A percentile compares a stretch with the other conserved stretches of the same genome.
Evolutionary conservation across 2,113 vertebrate genomes (phyloP).

Genomic region (Anoura caudifer): DNA sequence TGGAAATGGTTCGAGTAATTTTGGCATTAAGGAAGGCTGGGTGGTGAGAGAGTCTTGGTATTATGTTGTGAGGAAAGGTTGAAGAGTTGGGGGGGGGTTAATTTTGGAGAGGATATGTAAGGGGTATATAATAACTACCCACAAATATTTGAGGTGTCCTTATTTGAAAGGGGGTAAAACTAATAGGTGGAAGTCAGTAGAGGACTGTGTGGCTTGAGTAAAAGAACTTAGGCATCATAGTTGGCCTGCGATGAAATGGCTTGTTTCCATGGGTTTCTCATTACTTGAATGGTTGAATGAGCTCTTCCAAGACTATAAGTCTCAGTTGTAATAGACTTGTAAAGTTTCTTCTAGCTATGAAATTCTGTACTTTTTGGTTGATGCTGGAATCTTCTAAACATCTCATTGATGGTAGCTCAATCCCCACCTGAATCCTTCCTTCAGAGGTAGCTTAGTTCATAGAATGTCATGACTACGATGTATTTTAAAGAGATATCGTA

Average conservation of each 20-base stretch:
- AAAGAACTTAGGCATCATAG: background rate
- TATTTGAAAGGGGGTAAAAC: background rate
- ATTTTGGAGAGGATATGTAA: slow-evolving; percentile 8
- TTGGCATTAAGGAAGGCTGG: background rate
- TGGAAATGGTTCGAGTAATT: background rate
- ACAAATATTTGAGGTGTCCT: background rate
- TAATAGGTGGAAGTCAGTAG: background rate
- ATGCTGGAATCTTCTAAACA: background rate
- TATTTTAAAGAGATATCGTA: slow-evolving; percentile 21
- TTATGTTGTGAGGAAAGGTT: background rate
- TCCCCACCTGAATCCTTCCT: background rate
- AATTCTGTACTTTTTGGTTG: slow-evolving; percentile 24
- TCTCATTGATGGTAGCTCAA: background rate
- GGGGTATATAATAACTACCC: background rate
- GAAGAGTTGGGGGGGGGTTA: background rate
- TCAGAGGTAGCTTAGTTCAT: slow-evolving; percentile 25
- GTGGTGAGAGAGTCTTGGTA: background rate
- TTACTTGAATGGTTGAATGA: background rate
- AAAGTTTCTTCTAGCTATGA: background rate
- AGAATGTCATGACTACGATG: background rate
- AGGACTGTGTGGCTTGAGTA: background rate
- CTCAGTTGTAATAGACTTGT: background rate
- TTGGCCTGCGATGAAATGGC: background rate
- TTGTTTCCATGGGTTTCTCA: background rate
- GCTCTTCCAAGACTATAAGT: background rate